Conservation (phyloP, 2,797 vertebrate species). For the Hoplostethus atlanticus region DNA sequence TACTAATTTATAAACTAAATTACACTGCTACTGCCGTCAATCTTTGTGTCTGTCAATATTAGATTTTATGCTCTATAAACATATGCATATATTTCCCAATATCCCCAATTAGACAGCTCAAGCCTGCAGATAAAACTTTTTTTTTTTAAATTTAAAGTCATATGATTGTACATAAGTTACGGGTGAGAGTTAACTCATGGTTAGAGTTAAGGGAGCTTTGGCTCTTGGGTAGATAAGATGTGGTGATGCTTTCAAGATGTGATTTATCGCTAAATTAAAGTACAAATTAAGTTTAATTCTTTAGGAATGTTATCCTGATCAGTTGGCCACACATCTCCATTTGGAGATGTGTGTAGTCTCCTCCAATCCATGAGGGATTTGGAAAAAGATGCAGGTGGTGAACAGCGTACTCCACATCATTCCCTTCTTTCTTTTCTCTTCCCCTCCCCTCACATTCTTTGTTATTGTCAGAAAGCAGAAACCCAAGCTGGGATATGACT, state of each 20-base stretch:
- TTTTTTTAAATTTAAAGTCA: neutral
- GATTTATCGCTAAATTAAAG: conserved; percentile 14
- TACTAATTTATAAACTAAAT: too few relatives aligned
- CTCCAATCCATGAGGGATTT: conserved; percentile 3
- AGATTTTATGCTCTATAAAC: neutral
- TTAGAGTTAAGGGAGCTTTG: neutral
- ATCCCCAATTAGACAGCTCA: neutral
- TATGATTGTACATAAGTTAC: neutral
- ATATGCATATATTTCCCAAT: neutral
- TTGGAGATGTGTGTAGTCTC: neutral
- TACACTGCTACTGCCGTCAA: too few relatives aligned
- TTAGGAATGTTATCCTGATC: neutral
- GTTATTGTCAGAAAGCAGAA: conserved; percentile 52
- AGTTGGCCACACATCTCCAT: neutral
- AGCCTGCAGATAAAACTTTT: too few relatives aligned
- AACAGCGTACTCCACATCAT: conserved; percentile 23
- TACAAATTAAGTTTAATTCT: conserved; percentile 24
- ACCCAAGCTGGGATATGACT: conserved; percentile 45
- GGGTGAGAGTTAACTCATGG: neutral
- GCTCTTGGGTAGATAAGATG: neutral
- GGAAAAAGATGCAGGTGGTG: conserved; percentile 24
- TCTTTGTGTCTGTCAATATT: too few relatives aligned
- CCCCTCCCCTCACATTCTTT: conserved; percentile 14
- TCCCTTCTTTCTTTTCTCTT: conserved; percentile 12
- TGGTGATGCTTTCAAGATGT: neutral